A percentile compares a stretch with the other conserved stretches of the same genome.
phyloP scores from a whole-genome alignment of 2,113 vertebrate species.

The Psittacus erithacus region DNA sequence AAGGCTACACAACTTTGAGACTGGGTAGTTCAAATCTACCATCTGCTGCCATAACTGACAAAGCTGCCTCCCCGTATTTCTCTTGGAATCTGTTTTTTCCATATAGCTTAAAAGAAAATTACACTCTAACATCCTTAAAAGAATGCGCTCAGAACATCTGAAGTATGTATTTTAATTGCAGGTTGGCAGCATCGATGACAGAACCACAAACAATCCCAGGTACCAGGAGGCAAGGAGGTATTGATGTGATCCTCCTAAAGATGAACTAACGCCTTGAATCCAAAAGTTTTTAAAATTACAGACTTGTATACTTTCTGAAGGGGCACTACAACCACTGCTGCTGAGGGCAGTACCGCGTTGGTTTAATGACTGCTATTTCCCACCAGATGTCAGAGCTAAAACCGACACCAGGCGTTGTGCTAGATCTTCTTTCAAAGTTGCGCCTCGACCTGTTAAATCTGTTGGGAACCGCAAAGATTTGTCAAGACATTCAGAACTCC shows the following conservation, averaged over 20 bases:
- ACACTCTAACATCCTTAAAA: neutral
- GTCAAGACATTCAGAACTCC: neutral
- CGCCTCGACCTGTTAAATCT: fast-evolving
- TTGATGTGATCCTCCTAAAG: neutral
- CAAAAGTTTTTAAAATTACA: fast-evolving
- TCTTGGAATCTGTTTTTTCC: neutral
- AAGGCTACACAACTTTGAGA: neutral
- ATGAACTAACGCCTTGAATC: neutral
- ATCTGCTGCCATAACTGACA: neutral
- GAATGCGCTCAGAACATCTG: fast-evolving
- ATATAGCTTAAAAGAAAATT: neutral
- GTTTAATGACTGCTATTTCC: neutral
- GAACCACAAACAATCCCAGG: neutral
- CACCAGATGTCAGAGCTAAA: neutral
- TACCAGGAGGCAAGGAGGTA: neutral
- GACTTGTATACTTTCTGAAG: fast-evolving
- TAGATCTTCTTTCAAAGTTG: fast-evolving
- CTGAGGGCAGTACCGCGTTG: neutral
- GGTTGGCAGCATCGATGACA: neutral
- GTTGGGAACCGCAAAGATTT: neutral
- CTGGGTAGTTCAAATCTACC: fast-evolving
- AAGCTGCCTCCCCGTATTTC: fast-evolving
- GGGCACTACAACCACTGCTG: neutral
- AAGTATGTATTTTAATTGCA: neutral
- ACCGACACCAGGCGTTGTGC: neutral